phyloP scores from a whole-genome alignment of 2,888 invertebrate species.

The Tenodera sinensis region DNA sequence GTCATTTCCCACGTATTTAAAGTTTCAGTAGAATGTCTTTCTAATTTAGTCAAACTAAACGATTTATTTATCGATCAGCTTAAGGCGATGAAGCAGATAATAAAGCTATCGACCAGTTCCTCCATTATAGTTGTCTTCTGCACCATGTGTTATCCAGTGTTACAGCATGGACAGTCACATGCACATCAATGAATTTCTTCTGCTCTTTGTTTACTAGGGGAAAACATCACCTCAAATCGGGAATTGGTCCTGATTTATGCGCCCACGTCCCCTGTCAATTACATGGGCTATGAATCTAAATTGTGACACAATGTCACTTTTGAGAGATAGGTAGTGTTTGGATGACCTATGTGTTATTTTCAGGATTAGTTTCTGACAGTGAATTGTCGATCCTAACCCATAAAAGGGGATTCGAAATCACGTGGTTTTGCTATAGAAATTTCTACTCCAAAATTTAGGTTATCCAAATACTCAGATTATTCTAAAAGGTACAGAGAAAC shows the following conservation, averaged over 20 bases:
- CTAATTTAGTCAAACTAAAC: no score
- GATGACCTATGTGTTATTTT: background rate
- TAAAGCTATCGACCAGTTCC: no score
- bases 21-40: no score
- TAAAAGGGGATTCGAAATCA: background rate
- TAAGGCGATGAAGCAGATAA: no score
- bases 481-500: no score
- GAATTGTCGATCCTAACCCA: background rate
- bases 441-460: background rate
- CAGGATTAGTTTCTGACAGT: background rate
- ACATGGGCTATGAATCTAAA: background rate
- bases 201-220: background rate
- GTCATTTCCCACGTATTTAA: no score
- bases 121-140: no score
- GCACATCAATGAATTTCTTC: background rate
- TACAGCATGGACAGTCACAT: no score
- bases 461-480: background rate
- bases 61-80: no score
- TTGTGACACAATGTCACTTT: background rate
- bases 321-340: background rate
- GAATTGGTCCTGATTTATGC: background rate
- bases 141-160: no score
- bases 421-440: background rate
- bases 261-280: background rate
- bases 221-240: background rate